Evolutionary conservation across 2,113 vertebrate genomes (phyloP).

Genomic region (Calypte anna): DNA sequence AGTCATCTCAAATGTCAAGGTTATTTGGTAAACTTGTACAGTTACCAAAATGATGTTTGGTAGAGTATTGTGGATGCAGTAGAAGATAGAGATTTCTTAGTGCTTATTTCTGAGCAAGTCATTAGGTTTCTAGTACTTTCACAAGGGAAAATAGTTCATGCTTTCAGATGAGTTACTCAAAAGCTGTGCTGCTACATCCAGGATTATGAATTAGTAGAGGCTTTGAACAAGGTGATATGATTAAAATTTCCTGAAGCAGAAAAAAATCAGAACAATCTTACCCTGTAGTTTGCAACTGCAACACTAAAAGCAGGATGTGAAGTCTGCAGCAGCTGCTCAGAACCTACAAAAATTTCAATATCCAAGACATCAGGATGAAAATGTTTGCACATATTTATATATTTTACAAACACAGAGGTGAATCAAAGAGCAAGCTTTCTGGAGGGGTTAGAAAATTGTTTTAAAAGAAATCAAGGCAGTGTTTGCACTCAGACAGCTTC

Average conservation of each 20-base stretch:
- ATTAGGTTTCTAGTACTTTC: neutral
- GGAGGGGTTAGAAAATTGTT: neutral
- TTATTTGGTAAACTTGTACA: neutral
- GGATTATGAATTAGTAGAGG: neutral
- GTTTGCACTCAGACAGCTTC: neutral
- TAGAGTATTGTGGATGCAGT: neutral
- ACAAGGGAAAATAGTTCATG: neutral
- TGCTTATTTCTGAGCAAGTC: neutral
- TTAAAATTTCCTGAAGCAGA: conserved; percentile 8
- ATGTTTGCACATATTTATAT: neutral
- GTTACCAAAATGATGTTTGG: neutral
- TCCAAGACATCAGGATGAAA: neutral
- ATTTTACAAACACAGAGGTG: neutral
- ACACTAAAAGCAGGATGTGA: neutral
- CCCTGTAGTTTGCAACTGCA: neutral
- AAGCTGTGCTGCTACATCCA: neutral
- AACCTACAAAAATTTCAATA: neutral
- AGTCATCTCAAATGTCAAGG: neutral
- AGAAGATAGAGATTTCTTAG: neutral
- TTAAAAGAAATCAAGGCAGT: neutral
- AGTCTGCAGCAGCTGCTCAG: neutral
- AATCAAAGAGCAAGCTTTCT: neutral
- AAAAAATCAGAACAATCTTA: neutral
- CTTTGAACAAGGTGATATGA: neutral
- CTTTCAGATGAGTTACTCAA: conserved; percentile 26